Percentiles rank a stretch among this genome's conserved stretches.
phyloP scores from a whole-genome alignment of 2,113 vertebrate genomes.

The Passerina amoena region DNA sequence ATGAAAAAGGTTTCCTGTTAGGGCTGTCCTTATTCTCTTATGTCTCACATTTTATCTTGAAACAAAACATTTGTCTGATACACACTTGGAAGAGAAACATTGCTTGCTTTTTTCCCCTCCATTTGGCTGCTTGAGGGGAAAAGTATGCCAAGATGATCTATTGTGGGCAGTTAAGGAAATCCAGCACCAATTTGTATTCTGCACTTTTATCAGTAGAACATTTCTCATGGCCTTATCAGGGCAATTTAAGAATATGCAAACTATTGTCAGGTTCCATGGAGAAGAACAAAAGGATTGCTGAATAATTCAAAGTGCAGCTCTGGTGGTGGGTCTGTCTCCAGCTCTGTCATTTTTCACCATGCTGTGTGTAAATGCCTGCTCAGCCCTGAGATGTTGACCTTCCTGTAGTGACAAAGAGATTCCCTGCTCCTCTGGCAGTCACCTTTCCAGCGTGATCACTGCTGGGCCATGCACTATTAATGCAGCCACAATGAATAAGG shows the following conservation, averaged over 20 bases:
- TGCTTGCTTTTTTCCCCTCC: neutral
- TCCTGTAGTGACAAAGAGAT: slow-evolving; percentile 32
- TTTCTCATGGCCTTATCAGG: slow-evolving; percentile 17
- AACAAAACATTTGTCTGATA: neutral
- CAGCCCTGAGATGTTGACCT: slow-evolving; percentile 29
- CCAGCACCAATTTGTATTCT: slow-evolving; percentile 39
- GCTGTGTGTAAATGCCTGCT: neutral
- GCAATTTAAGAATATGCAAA: slow-evolving; percentile 53
- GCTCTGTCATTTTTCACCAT: slow-evolving; percentile 20
- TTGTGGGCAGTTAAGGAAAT: slow-evolving; percentile 17
- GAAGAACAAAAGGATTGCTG: neutral
- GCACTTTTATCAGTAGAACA: slow-evolving; percentile 35
- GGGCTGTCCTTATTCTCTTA: neutral
- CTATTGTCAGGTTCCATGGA: slow-evolving; percentile 5
- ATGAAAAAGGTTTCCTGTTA: neutral
- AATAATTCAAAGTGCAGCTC: slow-evolving; percentile 36
- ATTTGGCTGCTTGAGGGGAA: neutral
- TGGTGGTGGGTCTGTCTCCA: neutral
- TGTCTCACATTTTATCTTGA: neutral
- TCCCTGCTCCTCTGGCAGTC: neutral
- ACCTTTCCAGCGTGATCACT: slow-evolving; percentile 41
- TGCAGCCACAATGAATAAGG: slow-evolving; percentile 36
- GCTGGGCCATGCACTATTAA: neutral
- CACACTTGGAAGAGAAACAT: neutral
- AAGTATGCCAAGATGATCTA: slow-evolving; percentile 35